These are phyloP conservation scores for Ceratitis capitata DNA, from an alignment of 1,140 invertebrate species.

Conservation along the genomic window DNA sequence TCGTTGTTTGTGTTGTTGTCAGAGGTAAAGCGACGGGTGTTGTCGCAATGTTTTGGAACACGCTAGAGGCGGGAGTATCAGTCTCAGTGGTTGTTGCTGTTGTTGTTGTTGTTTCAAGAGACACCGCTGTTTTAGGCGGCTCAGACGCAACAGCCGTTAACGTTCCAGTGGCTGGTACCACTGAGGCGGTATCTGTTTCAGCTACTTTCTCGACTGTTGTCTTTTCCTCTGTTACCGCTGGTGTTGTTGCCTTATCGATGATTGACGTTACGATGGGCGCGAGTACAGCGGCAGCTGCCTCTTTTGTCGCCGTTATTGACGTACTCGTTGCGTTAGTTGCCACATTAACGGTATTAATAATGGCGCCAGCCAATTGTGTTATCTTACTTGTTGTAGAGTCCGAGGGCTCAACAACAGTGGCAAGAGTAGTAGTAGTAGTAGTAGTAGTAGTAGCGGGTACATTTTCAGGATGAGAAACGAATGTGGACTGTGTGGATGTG, in stretches of 20 bases:
- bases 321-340: constrained; percentile 46
- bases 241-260: constrained; percentile 38
- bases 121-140: no score
- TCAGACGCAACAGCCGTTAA: no score
- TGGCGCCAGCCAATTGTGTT: constrained; percentile 64
- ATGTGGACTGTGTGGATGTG: not conserved
- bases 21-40: not conserved
- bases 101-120: no score
- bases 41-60: not conserved
- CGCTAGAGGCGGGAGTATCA: not conserved
- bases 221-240: no score
- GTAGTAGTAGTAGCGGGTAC: not conserved
- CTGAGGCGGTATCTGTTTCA: constrained; percentile 47
- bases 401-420: not conserved
- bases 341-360: constrained; percentile 57
- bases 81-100: constrained; percentile 26
- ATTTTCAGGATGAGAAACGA: not conserved
- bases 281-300: not conserved
- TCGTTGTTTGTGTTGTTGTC: constrained; percentile 47
- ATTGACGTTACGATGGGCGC: constrained; percentile 32
- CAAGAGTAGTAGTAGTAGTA: no score
- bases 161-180: not conserved
- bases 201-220: no score
- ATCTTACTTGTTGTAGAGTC: constrained; percentile 55
- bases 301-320: not conserved